A percentile compares a stretch with the other conserved stretches of the same genome.
Conservation (phyloP, 2,113 vertebrate species). For the Myodes glareolus region DNA sequence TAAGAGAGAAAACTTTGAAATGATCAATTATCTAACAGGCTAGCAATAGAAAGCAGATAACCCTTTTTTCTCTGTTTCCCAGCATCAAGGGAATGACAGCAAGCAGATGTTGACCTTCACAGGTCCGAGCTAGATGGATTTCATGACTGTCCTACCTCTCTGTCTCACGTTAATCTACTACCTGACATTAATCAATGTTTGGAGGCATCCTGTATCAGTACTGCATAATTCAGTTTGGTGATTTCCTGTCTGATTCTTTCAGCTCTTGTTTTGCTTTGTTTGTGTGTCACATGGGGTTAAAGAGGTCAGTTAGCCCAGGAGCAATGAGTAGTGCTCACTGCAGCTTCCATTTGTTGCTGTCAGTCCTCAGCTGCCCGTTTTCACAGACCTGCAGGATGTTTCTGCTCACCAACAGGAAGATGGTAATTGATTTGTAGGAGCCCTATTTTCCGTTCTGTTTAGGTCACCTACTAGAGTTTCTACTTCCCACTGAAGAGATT, state of each 20-base stretch:
- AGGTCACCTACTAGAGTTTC: conserved; percentile 89
- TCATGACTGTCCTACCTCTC: background rate
- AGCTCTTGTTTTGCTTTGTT: conserved; percentile 87
- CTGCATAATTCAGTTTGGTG: conserved; percentile 80
- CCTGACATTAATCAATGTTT: conserved; percentile 79
- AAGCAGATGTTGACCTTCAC: conserved; percentile 20
- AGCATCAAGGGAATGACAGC: conserved; percentile 29
- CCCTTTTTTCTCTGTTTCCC: rapidly evolving
- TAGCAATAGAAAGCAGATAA: background rate
- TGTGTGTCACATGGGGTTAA: conserved; percentile 90
- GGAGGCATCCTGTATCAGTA: conserved; percentile 73
- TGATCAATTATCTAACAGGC: conserved; percentile 40
- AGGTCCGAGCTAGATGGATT: background rate
- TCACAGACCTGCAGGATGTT: conserved; percentile 86
- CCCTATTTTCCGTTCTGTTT: conserved; percentile 83
- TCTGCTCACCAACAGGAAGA: conserved; percentile 81
- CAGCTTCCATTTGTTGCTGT: conserved; percentile 93
- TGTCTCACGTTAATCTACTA: conserved; percentile 71
- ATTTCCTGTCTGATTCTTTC: conserved; percentile 89
- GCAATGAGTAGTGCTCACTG: conserved; percentile 60
- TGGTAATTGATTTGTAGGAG: conserved; percentile 94
- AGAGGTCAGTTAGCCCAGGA: conserved; percentile 86
- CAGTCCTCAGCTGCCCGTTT: conserved; percentile 82
- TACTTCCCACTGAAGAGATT: conserved; percentile 94
- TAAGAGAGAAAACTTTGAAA: background rate